Base-by-base conservation (phyloP, 2,113 vertebrate species). In the Campylomormyrus tamandua region DNA sequence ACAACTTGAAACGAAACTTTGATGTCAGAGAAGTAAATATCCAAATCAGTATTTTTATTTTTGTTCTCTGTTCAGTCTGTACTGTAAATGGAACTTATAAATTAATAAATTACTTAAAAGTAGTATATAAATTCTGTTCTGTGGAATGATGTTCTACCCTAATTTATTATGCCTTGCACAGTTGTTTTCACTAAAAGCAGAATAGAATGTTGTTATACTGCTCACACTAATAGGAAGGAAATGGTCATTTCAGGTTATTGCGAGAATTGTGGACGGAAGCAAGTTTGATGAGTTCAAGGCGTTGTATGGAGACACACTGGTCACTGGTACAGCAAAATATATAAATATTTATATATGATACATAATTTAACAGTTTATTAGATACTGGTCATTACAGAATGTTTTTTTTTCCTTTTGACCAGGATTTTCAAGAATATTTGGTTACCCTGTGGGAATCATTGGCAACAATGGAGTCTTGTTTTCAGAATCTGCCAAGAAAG, bases 401-500 rank as follows among this genome's bases (percentile, higher is more conserved):
- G 49, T 17, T n/a, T 42, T 24, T 19, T 35, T 27, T 92, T 58
- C 48, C 7, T 91, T 91, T 93, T 70, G 90, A 92, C 89, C 89
- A 99, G 98, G 98, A 88, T 99, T 99, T 93, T 96, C 98, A 89
- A 97, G 98, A 93, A 97, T 99, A 95, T 99, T 97, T 94, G 98
- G 98, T 53, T 99, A 99, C 90, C 98, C 98, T 5, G 94, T 99
- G 46, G 98, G 98, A 93, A 98, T 99, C 92, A 96, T 99, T 15
- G 50, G 50, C 91, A 99, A 99, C 95, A 99, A 99, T 85, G 98
- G 98, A 87, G 98, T 99, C 92, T 95, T 99, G 89, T 99, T 99
- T 94, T 99, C 98, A 91, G 98, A 99, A 92, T 99, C 98, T 62
- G 98, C 98, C 58, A 99, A 98, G 95, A 99, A 99, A 96, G 98